Conservation (phyloP, 2,888 invertebrate species). For the Thecocarcelia acutangulata region DNA sequence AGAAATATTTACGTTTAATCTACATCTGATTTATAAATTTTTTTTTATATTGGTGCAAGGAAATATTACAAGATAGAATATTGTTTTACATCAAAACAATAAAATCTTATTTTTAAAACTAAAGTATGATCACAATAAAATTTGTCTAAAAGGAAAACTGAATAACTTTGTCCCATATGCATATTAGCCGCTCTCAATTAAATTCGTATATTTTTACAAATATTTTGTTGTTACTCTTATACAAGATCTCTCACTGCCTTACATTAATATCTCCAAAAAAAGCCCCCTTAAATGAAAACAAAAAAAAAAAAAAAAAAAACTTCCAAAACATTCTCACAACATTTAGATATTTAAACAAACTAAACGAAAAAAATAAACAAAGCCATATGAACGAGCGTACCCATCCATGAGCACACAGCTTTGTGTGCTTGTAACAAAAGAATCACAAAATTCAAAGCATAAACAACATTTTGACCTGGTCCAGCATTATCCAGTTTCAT, state of each 20-base stretch:
- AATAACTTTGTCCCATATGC: too few species aligned
- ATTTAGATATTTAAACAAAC: constrained; percentile 22
- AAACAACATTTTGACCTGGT: constrained; percentile 68
- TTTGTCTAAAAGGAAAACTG: too few species aligned
- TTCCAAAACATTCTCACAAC: constrained; percentile 17
- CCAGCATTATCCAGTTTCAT: constrained; percentile 66
- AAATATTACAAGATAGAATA: too few species aligned
- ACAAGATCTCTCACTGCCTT: constrained; percentile 40
- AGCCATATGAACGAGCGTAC: background rate
- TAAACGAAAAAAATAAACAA: constrained; percentile 17
- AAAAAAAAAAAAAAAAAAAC: constrained; percentile 5
- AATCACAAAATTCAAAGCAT: constrained; percentile 32
- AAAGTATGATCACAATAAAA: too few species aligned
- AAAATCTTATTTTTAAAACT: too few species aligned
- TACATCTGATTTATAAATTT: too few species aligned
- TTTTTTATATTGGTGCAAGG: too few species aligned
- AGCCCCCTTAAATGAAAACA: background rate
- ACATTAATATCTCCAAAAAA: constrained; percentile 9
- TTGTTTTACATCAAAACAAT: too few species aligned
- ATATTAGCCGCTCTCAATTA: too few species aligned
- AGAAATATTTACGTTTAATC: too few species aligned
- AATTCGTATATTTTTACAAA: too few species aligned
- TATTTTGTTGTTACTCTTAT: constrained; percentile 45
- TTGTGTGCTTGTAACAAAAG: constrained; percentile 8
- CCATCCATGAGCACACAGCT: constrained; percentile 2